A percentile compares a stretch with the other conserved stretches of the same genome.
Conservation (phyloP, 2,888 invertebrate genomes). For the Xestia ashworthii region DNA sequence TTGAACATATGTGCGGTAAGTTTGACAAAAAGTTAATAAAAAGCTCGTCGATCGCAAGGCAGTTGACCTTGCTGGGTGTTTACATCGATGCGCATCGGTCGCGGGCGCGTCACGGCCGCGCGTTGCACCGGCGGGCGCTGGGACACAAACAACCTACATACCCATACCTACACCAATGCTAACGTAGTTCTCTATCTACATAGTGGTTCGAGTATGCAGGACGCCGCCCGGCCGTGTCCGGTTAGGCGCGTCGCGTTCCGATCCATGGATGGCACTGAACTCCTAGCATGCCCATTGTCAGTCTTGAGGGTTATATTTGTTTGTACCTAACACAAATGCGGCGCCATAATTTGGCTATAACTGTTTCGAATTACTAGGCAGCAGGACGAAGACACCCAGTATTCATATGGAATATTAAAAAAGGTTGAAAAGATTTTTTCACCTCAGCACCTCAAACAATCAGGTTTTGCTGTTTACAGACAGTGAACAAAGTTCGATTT, state of each 20-base stretch:
- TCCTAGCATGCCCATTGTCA: conserved; percentile 65
- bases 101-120: conserved; percentile 86
- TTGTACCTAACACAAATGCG: conserved; percentile 18
- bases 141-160: conserved; percentile 87
- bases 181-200: conserved; percentile 78
- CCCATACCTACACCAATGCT: conserved; percentile 74
- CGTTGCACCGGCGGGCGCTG: conserved; percentile 77
- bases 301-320: conserved; percentile 40
- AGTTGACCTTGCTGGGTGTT: conserved; percentile 88
- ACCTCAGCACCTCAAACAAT: too few species aligned
- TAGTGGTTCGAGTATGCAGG: conserved; percentile 85
- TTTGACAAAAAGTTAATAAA: conserved; percentile 73
- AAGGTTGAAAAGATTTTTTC: too few species aligned
- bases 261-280: conserved; percentile 83
- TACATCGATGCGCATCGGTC: conserved; percentile 83
- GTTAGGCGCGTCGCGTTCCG: conserved; percentile 81
- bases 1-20: conserved; percentile 61
- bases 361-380: conserved; percentile 10
- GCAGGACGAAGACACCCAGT: neutral
- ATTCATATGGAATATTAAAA: neutral
- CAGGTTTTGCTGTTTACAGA: too few species aligned
- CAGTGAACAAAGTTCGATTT: too few species aligned
- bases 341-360: conserved; percentile 20
- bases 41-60: conserved; percentile 77
- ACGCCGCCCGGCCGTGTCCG: conserved; percentile 84